Percentiles rank a stretch among this genome's conserved stretches.
Evolutionary conservation across 2,113 vertebrate genomes (phyloP).

Genomic region (Nothocercus julius): DNA sequence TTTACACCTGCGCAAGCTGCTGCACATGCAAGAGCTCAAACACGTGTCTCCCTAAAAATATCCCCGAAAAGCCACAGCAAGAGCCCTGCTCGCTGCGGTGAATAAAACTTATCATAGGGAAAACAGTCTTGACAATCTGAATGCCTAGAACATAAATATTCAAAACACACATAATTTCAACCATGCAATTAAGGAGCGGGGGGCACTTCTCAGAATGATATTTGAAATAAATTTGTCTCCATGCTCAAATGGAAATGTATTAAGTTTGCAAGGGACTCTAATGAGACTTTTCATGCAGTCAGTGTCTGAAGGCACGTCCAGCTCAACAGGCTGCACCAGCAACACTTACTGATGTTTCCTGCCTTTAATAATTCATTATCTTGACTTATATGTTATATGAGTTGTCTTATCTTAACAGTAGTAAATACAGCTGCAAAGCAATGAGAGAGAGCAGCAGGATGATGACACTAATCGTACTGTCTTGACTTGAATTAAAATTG

Average conservation of each 20-base stretch:
- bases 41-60: not conserved
- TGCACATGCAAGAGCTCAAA: not conserved
- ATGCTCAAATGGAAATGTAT: not conserved
- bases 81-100: not conserved
- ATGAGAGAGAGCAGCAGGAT: slow-evolving; percentile 74
- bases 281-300: not conserved
- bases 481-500: slow-evolving; percentile 80
- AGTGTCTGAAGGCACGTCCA: slow-evolving; percentile 1
- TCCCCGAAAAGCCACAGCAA: not conserved
- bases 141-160: not conserved
- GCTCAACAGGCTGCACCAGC: slow-evolving; percentile 70
- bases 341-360: slow-evolving; percentile 65
- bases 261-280: not conserved
- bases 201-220: not conserved
- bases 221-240: slow-evolving; percentile 18
- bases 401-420: slow-evolving; percentile 80
- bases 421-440: slow-evolving; percentile 81
- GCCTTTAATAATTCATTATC: slow-evolving; percentile 82
- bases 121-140: not conserved
- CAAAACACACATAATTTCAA: not conserved
- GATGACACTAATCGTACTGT: slow-evolving; percentile 79
- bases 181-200: not conserved
- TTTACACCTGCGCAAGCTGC: not conserved
- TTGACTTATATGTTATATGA: slow-evolving; percentile 78
- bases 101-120: not conserved